These are phyloP conservation scores for Mayetiola destructor DNA, from an alignment of 2,888 invertebrate species.

Conservation along the genomic window DNA sequence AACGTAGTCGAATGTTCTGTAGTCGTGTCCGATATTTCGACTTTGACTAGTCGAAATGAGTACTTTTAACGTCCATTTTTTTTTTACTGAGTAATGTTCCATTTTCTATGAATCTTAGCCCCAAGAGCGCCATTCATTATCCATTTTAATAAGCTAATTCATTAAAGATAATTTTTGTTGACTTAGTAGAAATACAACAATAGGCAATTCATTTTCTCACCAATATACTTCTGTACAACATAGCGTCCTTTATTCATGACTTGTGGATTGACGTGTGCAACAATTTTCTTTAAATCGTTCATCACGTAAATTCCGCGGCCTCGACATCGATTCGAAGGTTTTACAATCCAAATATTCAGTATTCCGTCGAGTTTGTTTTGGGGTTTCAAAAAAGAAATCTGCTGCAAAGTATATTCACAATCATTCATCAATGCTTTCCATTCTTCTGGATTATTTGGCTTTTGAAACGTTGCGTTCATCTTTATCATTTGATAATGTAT, in stretches of 20 bases:
- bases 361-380: conserved; percentile 74
- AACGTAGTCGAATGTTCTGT: too few species aligned
- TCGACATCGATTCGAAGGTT: conserved; percentile 85
- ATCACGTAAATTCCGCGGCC: conserved; percentile 80
- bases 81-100: too few species aligned
- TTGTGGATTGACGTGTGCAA: conserved; percentile 55
- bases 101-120: too few species aligned
- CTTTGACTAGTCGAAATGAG: too few species aligned
- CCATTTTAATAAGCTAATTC: too few species aligned
- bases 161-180: too few species aligned
- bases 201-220: too few species aligned
- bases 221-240: conserved; percentile 91
- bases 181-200: too few species aligned
- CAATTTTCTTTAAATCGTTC: conserved; percentile 73
- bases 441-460: neutral
- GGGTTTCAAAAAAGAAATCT: conserved; percentile 60
- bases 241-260: conserved; percentile 58
- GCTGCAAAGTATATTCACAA: conserved; percentile 46
- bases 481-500: conserved; percentile 52
- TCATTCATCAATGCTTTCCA: conserved; percentile 24
- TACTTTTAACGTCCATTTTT: too few species aligned
- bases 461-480: conserved; percentile 42
- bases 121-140: too few species aligned
- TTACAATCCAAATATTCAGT: conserved; percentile 86
- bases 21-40: too few species aligned